Percentiles rank a stretch among this genome's conserved stretches.
Conservation (phyloP, 1,140 invertebrate species). For the Homarus americanus region DNA sequence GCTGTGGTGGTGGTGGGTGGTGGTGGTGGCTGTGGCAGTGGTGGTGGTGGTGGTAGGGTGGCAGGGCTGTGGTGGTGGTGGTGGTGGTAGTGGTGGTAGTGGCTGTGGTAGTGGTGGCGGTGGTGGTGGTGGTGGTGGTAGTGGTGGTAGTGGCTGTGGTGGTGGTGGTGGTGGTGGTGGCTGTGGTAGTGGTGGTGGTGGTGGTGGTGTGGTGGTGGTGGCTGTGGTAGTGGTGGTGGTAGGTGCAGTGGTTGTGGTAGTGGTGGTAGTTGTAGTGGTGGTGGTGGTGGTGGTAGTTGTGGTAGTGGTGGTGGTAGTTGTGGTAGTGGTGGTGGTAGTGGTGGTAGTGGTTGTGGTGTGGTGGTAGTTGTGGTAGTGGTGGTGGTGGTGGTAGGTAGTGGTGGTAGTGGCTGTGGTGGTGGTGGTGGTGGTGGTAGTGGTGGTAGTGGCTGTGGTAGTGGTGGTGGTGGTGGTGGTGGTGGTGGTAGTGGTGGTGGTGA, state of each 20-base stretch:
- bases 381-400: neutral
- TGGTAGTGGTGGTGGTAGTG: neutral
- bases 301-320: neutral
- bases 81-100: neutral
- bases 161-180: neutral
- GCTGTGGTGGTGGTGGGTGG: neutral
- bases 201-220: neutral
- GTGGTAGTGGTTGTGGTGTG: neutral
- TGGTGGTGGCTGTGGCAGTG: neutral
- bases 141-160: neutral
- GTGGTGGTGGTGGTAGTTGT: neutral
- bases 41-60: neutral
- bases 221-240: neutral
- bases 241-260: neutral
- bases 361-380: neutral
- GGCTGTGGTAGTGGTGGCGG: neutral
- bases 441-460: neutral
- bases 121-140: neutral
- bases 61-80: neutral
- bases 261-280: too few relatives aligned
- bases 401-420: neutral
- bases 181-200: neutral
- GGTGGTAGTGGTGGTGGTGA: neutral
- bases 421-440: neutral
- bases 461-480: neutral